Evolutionary conservation across 2,888 invertebrate genomes (phyloP).

Genomic region (Mallateleia sp.): DNA sequence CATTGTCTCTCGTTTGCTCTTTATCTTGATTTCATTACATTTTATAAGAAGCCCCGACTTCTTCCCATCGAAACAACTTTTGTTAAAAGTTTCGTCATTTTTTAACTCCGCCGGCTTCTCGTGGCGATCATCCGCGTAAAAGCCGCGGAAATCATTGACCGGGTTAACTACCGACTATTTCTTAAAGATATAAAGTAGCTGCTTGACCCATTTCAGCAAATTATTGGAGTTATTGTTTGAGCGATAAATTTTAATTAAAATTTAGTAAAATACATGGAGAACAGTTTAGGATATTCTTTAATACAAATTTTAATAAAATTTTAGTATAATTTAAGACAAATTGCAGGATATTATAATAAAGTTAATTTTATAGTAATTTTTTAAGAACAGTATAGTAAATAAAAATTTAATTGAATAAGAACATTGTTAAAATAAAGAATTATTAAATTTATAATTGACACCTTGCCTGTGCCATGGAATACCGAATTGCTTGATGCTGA

Average conservation of each 20-base stretch:
- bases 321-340: too few species aligned
- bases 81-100: constrained; percentile 64
- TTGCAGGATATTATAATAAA: too few species aligned
- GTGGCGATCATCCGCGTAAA: constrained; percentile 44
- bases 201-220: constrained; percentile 60
- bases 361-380: too few species aligned
- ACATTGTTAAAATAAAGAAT: too few species aligned
- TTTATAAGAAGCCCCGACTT: constrained; percentile 78
- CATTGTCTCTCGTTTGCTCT: constrained; percentile 76
- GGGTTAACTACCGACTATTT: constrained; percentile 54
- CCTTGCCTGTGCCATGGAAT: too few species aligned
- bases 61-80: constrained; percentile 62
- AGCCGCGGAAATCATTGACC: constrained; percentile 64
- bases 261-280: too few species aligned
- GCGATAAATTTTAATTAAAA: constrained; percentile 71
- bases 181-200: constrained; percentile 55
- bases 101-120: constrained; percentile 30
- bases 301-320: too few species aligned
- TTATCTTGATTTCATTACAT: constrained; percentile 85
- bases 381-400: too few species aligned
- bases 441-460: too few species aligned
- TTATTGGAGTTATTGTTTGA: constrained; percentile 65
- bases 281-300: too few species aligned
- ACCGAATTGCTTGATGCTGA: too few species aligned
- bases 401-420: too few species aligned